Evolutionary conservation across 2,888 invertebrate genomes (phyloP).

Genomic region (Eumacrocentrus americanus): DNA sequence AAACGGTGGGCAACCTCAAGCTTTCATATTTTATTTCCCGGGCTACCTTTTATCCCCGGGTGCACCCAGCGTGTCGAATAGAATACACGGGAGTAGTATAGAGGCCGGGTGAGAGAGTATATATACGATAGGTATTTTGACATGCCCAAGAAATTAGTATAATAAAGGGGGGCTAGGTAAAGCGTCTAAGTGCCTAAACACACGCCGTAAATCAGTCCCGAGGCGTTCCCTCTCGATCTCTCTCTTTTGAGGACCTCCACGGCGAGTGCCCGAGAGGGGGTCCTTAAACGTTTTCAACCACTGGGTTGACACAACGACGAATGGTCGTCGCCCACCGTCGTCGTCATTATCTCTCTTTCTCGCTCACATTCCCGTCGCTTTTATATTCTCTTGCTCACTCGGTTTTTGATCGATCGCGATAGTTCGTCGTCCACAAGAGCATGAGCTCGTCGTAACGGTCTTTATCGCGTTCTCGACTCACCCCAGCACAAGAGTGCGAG

Average conservation of each 20-base stretch:
- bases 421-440: conserved; percentile 24
- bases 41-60: conserved; percentile 51
- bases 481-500: not conserved
- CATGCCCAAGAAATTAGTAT: conserved; percentile 60
- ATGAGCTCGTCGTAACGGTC: conserved; percentile 40
- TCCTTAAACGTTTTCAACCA: conserved; percentile 23
- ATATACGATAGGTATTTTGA: conserved; percentile 54
- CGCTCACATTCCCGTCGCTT: conserved; percentile 10
- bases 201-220: conserved; percentile 55
- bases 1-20: conserved; percentile 34
- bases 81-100: conserved; percentile 45
- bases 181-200: conserved; percentile 54
- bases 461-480: conserved; percentile 36
- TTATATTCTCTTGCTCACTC: conserved; percentile 40
- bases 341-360: conserved; percentile 23
- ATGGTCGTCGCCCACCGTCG: too few relatives aligned
- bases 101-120: conserved; percentile 13
- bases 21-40: conserved; percentile 50
- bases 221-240: too few relatives aligned
- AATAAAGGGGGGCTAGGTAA: conserved; percentile 51
- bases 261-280: conserved; percentile 36
- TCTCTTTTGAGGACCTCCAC: conserved; percentile 39
- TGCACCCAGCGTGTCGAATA: conserved; percentile 59
- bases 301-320: conserved; percentile 36
- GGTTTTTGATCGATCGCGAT: conserved; percentile 51